phyloP scores from a whole-genome alignment of 2,113 vertebrate species.

The Daboia siamensis region DNA sequence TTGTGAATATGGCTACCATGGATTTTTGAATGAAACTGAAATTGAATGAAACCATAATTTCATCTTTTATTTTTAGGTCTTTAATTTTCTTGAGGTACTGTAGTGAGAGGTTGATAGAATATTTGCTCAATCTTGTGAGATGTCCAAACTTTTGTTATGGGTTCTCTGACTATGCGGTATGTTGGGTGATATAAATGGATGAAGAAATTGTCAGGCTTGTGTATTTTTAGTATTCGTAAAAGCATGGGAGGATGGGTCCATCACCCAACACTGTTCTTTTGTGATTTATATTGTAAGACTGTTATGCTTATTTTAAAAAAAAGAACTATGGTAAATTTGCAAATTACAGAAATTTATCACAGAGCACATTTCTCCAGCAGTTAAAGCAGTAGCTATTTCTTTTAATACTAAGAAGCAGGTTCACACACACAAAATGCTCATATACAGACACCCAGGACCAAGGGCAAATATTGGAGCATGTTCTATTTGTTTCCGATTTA shows the following conservation, averaged over 20 bases:
- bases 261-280: not conserved
- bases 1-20: not conserved
- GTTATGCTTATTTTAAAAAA: not conserved
- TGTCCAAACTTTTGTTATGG: not conserved
- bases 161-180: not conserved
- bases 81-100: not conserved
- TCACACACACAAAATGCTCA: not conserved
- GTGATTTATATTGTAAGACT: not conserved
- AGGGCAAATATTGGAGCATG: not conserved
- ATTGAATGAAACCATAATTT: not conserved
- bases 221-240: not conserved
- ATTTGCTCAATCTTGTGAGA: not conserved
- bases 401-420: not conserved
- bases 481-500: not conserved
- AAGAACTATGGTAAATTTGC: not conserved
- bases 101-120: not conserved
- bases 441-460: not conserved
- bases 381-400: not conserved
- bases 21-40: not conserved
- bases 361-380: not conserved
- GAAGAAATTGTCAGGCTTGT: not conserved
- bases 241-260: not conserved
- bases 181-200: not conserved
- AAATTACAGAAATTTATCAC: not conserved
- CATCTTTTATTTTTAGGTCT: not conserved